A percentile compares a stretch with the other conserved stretches of the same genome.
Evolutionary conservation across 2,113 vertebrate species (phyloP).

Genomic region (Peucedramus taeniatus): DNA sequence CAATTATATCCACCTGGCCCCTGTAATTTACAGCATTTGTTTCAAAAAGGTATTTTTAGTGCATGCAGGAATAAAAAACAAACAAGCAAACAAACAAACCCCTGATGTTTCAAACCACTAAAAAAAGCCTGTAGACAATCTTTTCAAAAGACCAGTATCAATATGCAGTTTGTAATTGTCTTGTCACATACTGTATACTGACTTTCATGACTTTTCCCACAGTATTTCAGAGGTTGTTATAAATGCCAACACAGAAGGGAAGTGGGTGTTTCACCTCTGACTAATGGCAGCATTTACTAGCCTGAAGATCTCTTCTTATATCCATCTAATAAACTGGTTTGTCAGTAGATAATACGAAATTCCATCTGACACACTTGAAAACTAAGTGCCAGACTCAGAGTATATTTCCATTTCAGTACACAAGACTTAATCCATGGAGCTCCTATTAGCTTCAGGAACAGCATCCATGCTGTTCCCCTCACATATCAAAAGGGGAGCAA

Average conservation of each 20-base stretch:
- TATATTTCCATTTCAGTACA: not conserved
- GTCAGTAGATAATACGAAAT: conserved; percentile 19
- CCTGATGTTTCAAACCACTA: not conserved
- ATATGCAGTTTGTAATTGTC: not conserved
- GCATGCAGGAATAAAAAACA: not conserved
- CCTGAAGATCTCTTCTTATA: conserved; percentile 19
- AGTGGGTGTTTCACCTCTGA: conserved; percentile 33
- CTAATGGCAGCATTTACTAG: conserved; percentile 22
- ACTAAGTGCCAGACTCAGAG: not conserved
- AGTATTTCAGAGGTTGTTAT: conserved; percentile 5
- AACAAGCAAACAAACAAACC: not conserved
- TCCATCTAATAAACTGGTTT: conserved; percentile 27
- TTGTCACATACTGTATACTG: not conserved
- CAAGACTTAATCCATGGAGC: not conserved
- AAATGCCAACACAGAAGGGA: conserved; percentile 12
- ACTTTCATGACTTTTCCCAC: conserved; percentile 2
- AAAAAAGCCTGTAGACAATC: not conserved
- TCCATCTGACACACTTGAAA: conserved; percentile 20
- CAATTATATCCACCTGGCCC: not conserved
- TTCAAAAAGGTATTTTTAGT: not conserved
- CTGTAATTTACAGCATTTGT: not conserved
- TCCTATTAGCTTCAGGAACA: not conserved
- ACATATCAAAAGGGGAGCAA: not conserved
- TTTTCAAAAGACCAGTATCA: not conserved
- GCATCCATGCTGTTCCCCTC: not conserved